Conservation (phyloP, 2,888 invertebrate species). For the Lasioglossum lativentre region DNA sequence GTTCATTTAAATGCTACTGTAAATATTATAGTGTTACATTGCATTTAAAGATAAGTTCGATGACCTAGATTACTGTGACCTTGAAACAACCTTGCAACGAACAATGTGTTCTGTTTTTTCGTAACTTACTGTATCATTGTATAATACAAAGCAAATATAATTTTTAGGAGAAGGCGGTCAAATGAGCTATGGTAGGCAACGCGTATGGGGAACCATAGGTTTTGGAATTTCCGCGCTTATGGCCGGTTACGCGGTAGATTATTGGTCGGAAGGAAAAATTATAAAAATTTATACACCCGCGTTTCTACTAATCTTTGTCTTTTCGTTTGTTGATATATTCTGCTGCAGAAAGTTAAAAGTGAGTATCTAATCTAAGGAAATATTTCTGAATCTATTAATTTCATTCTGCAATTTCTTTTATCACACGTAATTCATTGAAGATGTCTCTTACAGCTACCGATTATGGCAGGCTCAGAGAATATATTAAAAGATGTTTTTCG, state of each 20-base stretch:
- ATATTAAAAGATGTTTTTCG: slow-evolving; percentile 89
- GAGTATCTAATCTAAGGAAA: slow-evolving; percentile 44
- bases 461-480: slow-evolving; percentile 88
- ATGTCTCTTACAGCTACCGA: slow-evolving; percentile 87
- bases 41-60: not conserved
- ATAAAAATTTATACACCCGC: slow-evolving; percentile 91
- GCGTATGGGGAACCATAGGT: slow-evolving; percentile 94
- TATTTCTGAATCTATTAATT: not conserved
- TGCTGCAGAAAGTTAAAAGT: slow-evolving; percentile 89
- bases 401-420: slow-evolving; percentile 5
- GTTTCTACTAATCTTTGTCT: slow-evolving; percentile 88
- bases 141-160: slow-evolving; percentile 18
- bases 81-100: not conserved
- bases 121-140: not conserved
- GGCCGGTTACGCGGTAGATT: slow-evolving; percentile 89
- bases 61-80: not conserved
- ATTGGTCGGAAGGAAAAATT: slow-evolving; percentile 86
- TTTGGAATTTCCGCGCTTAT: slow-evolving; percentile 91
- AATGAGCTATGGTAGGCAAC: slow-evolving; percentile 90
- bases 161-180: slow-evolving; percentile 88
- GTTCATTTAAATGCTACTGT: not conserved
- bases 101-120: too few relatives aligned
- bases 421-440: not conserved
- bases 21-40: not conserved
- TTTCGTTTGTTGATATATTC: slow-evolving; percentile 88